Evolutionary conservation across 2,888 invertebrate species (phyloP).

Genomic region (Heliconius sara): DNA sequence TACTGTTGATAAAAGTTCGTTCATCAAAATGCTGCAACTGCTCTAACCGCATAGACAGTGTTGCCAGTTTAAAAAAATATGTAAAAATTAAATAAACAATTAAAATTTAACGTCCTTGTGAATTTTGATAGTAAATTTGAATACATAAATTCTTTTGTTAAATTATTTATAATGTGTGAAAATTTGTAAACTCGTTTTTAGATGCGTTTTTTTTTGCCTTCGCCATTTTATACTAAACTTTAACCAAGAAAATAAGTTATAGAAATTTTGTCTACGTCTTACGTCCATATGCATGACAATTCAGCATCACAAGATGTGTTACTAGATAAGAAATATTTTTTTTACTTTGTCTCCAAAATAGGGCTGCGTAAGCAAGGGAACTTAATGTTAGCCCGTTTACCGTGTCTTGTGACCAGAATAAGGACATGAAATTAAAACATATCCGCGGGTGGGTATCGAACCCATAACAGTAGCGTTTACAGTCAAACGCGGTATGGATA

Average conservation of each 20-base stretch:
- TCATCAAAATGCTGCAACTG: conserved; percentile 34
- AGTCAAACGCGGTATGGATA: no score
- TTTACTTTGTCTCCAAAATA: no score
- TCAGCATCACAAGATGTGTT: no score
- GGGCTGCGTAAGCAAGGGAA: background rate
- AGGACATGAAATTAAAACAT: background rate
- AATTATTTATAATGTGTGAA: conserved; percentile 1
- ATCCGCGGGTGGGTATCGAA: background rate
- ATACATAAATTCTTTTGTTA: conserved; percentile 17
- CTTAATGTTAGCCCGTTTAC: background rate
- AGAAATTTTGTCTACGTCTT: no score
- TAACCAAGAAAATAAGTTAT: no score
- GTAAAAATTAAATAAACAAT: background rate
- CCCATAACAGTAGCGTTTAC: no score
- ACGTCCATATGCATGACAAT: no score
- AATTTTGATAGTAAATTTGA: background rate
- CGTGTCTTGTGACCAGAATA: background rate
- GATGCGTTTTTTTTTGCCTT: background rate
- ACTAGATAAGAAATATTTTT: background rate
- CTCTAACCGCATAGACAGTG: background rate
- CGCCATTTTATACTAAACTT: no score
- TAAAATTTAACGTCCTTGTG: background rate
- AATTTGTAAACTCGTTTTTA: background rate
- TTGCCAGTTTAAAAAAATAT: conserved; percentile 3
- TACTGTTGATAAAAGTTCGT: conserved; percentile 32